phyloP scores from a whole-genome alignment of 2,888 invertebrate species.

The Alloscopus bannaensis region DNA sequence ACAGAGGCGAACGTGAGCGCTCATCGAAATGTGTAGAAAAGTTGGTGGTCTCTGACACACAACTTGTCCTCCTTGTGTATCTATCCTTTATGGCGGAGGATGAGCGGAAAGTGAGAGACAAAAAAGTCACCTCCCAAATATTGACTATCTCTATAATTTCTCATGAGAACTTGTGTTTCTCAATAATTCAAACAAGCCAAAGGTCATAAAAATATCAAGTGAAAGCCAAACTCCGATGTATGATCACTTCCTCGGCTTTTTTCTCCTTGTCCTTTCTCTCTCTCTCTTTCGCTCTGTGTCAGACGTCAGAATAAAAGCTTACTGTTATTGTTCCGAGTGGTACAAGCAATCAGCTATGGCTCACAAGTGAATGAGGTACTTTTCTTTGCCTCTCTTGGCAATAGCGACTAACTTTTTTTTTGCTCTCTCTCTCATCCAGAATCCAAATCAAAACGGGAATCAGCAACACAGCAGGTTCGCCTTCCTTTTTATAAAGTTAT shows the following conservation, averaged over 20 bases:
- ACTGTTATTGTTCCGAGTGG: slow-evolving; percentile 19
- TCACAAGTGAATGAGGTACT: slow-evolving; percentile 44
- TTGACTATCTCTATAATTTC: slow-evolving; percentile 59
- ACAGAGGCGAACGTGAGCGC: neutral
- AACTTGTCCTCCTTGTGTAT: slow-evolving; percentile 4
- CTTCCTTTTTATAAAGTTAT: neutral
- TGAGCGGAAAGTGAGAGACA: neutral
- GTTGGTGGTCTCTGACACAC: too few relatives aligned
- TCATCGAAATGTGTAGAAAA: slow-evolving; percentile 3
- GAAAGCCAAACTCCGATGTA: slow-evolving; percentile 6
- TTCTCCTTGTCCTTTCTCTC: too few relatives aligned
- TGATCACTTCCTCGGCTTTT: slow-evolving; percentile 34
- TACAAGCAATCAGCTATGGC: slow-evolving; percentile 31
- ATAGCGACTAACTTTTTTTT: slow-evolving; percentile 43
- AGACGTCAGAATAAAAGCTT: slow-evolving; percentile 43
- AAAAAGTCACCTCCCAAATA: slow-evolving; percentile 25
- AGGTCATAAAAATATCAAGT: slow-evolving; percentile 33
- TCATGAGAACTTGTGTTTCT: slow-evolving; percentile 42
- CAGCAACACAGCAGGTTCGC: slow-evolving; percentile 43
- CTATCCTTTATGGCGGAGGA: neutral
- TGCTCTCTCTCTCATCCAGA: slow-evolving; percentile 19
- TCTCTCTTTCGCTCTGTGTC: too few relatives aligned
- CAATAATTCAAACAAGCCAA: slow-evolving; percentile 54
- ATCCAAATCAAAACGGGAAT: slow-evolving; percentile 60
- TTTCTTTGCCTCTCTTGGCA: slow-evolving; percentile 56